Evolutionary conservation across 2,113 vertebrate species (phyloP), one percentile per base, ranked within the genome.

Genomic region (Xyliphius kryptos): DNA sequence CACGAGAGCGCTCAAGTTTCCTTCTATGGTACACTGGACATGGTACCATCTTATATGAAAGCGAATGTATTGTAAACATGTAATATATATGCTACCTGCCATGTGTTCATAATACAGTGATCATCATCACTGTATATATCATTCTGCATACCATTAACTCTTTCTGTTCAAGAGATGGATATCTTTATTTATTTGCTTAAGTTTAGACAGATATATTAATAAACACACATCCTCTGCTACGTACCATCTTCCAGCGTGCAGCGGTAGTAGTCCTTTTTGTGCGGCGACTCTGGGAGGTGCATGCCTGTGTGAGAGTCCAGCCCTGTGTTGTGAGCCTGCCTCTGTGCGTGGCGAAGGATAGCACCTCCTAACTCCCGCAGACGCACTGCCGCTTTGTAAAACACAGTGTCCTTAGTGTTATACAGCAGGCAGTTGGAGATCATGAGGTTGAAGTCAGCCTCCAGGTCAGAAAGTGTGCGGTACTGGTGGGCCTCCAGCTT

Each of bases 391-490:
- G 94, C 88, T 79, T 91, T 90, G 86, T 97, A 90, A 83, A 97
- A 97, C 80, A 97, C 86, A 5, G 94, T 98, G 82, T 98, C 96
- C 85, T 92, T 95, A 85, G 87, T 77, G 81, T 99, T 99, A 86
- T 99, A 99, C 70, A 90, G 89, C 83, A 98, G 91, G 85, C 96
- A 99, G 89, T 99, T 99, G 81, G 90, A 89, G 81, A 98, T 90
- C 88, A 97, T 95, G 74, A 98, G 89, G 83, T 94, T 94, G 86
- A 99, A 98, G 83, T 99, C 96, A 9, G 83, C 83, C 84, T 98
- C 96, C 84, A 99, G 89, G 63, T 95, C 93, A 70, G 91, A 85
- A 79, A 99, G 78, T 6, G 91, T 89, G 84, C 69, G 77, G 81
- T 99, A 99, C 64, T 86, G 81, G 63, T 98, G 95, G 68, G 86